Evolutionary conservation across 2,888 invertebrate species (phyloP), one percentile per base, ranked within the genome.

Genomic region (Drymonia ruficornis): DNA sequence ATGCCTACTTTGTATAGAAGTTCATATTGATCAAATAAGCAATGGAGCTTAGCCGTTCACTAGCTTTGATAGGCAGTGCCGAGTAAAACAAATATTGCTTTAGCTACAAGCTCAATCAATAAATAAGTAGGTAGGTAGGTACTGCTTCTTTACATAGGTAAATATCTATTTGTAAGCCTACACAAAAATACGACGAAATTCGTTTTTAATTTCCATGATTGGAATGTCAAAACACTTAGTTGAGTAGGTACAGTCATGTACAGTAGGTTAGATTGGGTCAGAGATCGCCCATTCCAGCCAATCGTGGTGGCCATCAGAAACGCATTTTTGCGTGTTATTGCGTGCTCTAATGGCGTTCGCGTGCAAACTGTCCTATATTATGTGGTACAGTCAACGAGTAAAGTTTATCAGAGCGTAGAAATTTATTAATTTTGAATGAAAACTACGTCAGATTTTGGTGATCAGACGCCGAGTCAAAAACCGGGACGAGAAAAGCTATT

Each of bases 281-380:
- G n/a, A 28, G 45, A 29, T 53, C 42, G 31, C 18, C 47, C 34
- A 47, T 28, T 47, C 31, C 7, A 43, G 36, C 28, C 49, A 50
- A 56, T 48, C 46, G 23, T 16, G 44, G 49, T 44, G 45, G 6
- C 19, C 46, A 54, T 48, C 42, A 57, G 36, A 42, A 59, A 52
- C 49, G 47, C 47, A 34, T 47, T 59, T 56, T 60, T 36, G 43
- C 51, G 53, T 55, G n/a, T 23, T 53, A 57, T 42, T 34, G 42
- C 55, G 53, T 63, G 58, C 40, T 18, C 53, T 64, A 71, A 70
- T 70, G 52, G 54, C 46, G 40, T 68, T 67, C 50, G 69, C 71
- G 65, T 69, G 69, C 65, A 56, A 70, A 67, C 47, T 59, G 61
- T 58, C 52, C 52, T 56, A 56, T 56, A 68, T 49, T 55, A 55